These are phyloP conservation scores for Philopotamus ludificatus DNA, from an alignment of 1,140 invertebrate species.

Conservation along the genomic window DNA sequence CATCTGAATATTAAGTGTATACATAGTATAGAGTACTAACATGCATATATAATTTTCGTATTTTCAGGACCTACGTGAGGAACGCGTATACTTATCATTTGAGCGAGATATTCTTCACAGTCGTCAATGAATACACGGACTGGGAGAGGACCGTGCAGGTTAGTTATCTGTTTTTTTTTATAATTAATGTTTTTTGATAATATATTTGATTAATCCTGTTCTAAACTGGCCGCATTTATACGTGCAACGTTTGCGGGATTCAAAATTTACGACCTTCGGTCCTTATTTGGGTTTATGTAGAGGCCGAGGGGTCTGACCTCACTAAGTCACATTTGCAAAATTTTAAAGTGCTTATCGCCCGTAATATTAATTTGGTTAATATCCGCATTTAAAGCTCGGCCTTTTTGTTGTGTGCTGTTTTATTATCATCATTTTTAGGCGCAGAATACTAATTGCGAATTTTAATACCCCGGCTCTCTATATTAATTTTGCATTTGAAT, in stretches of 20 bases:
- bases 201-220: slow-evolving; percentile 4
- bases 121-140: slow-evolving; percentile 95
- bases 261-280: slow-evolving; percentile 15
- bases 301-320: slow-evolving; percentile 18
- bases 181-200: not conserved
- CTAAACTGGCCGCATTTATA: not conserved
- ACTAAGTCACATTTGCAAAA: slow-evolving; percentile 19
- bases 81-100: slow-evolving; percentile 94
- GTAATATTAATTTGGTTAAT: slow-evolving; percentile 22
- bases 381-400: not conserved
- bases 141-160: slow-evolving; percentile 85
- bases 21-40: not conserved
- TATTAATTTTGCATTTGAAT: no score
- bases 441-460: not conserved
- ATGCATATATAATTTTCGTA: no score
- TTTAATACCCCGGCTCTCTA: not conserved
- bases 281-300: slow-evolving; percentile 4
- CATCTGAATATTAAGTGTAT: not conserved
- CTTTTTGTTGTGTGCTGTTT: no score
- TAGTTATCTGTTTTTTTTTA: not conserved
- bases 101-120: slow-evolving; percentile 95
- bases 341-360: slow-evolving; percentile 18
- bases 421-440: no score
- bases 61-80: slow-evolving; percentile 80
- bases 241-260: slow-evolving; percentile 25